Evolutionary conservation across 2,113 vertebrate species (phyloP).

Genomic region (Salvelinus alpinus): DNA sequence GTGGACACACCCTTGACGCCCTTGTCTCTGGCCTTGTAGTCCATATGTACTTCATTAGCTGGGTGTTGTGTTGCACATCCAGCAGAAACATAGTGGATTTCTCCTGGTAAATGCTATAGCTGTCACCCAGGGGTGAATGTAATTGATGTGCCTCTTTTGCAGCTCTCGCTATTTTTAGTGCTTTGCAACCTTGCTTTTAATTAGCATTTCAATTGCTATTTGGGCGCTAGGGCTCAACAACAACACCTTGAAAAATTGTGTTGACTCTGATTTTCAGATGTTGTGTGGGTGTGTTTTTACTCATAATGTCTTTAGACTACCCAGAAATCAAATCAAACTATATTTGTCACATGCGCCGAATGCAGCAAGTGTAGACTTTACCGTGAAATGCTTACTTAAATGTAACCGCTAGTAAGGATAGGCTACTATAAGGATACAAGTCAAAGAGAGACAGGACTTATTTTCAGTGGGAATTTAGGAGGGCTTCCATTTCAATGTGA

Average conservation of each 20-base stretch:
- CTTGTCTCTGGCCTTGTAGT: conserved; percentile 49
- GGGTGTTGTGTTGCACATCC: conserved; percentile 53
- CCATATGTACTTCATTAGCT: conserved; percentile 50
- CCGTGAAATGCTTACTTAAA: background rate
- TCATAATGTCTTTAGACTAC: conserved; percentile 10
- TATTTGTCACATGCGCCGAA: too few relatives aligned
- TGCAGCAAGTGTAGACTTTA: too few relatives aligned
- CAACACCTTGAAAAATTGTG: conserved; percentile 43
- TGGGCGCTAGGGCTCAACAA: conserved; percentile 47
- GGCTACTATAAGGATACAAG: conserved; percentile 4
- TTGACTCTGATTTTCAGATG: conserved; percentile 25
- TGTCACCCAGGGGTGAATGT: conserved; percentile 52
- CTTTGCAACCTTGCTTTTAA: conserved; percentile 59
- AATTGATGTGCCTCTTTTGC: conserved; percentile 60
- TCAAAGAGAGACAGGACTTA: conserved; percentile 13
- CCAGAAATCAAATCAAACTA: background rate
- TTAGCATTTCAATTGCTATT: conserved; percentile 60
- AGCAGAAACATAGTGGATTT: conserved; percentile 37
- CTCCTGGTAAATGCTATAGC: conserved; percentile 52
- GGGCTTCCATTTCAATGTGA: conserved; percentile 26
- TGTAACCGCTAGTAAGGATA: background rate
- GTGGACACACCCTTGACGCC: conserved; percentile 10
- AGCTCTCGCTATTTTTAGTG: conserved; percentile 63
- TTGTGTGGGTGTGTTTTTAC: background rate
- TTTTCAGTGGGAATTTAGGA: background rate